Conservation (phyloP, 2,888 invertebrate genomes). For the Atethmia centrago region DNA sequence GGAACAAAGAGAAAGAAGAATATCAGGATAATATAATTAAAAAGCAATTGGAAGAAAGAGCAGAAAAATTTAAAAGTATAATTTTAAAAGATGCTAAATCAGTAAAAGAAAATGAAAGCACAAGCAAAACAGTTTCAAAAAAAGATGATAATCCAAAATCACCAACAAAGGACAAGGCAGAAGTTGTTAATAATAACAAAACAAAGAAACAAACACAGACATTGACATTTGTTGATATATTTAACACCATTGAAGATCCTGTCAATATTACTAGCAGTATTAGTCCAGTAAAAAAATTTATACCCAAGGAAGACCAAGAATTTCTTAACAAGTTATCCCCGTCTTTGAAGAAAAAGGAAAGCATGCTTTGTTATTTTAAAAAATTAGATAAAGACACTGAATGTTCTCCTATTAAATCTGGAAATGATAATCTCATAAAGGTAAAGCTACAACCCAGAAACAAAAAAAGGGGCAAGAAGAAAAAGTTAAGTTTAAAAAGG, state of each 20-base stretch:
- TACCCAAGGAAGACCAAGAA: constrained; percentile 82
- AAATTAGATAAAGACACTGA: constrained; percentile 84
- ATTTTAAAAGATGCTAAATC: constrained; percentile 76
- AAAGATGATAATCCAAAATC: constrained; percentile 38
- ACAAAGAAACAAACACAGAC: constrained; percentile 65
- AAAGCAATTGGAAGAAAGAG: constrained; percentile 91
- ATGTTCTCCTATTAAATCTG: constrained; percentile 60
- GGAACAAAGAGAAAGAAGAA: constrained; percentile 90
- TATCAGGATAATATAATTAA: constrained; percentile 90
- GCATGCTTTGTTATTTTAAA: constrained; percentile 91
- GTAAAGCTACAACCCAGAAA: constrained; percentile 78
- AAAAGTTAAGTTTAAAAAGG: constrained; percentile 71
- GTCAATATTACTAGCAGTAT: constrained; percentile 40
- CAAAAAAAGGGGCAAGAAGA: constrained; percentile 77
- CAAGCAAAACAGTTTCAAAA: constrained; percentile 32
- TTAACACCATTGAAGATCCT: constrained; percentile 69
- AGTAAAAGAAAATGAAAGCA: constrained; percentile 56
- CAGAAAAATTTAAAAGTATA: constrained; percentile 90
- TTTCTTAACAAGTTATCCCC: constrained; percentile 90
- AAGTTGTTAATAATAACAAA: constrained; percentile 47
- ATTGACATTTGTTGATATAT: constrained; percentile 77
- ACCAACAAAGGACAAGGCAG: constrained; percentile 18
- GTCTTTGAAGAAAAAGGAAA: constrained; percentile 91
- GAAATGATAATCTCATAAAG: constrained; percentile 77
- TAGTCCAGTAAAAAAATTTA: constrained; percentile 64